Evolutionary conservation across 2,888 invertebrate genomes (phyloP), one percentile per base, ranked within the genome.

Genomic region (Watsonalla cultraria): DNA sequence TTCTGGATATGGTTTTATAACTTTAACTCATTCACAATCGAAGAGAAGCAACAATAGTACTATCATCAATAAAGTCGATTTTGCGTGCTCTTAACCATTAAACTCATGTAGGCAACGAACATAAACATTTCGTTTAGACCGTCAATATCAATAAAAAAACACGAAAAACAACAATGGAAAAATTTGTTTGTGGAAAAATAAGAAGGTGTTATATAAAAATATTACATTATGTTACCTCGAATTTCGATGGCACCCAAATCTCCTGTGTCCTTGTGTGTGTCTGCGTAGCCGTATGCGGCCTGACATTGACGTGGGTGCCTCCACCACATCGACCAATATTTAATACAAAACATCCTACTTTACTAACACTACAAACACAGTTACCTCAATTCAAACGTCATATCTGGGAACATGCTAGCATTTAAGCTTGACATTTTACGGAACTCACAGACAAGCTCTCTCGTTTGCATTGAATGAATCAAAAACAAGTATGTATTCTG

Each of bases 251-350:
- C 39, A 49, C 37, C 11, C 8, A 39, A 49, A 37, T 39, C 39
- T 15, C 39, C 39, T 37, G 14, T 39, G 37, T 37, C 37, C 14
- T 14, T 49, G 13, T 9, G 47, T 37, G 15, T 51, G 51, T 51
- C 48, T 46, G 42, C 49, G n/a, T 45, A 39, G 15, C 46, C 39
- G 49, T 49, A 49, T 49, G 46, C 47, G n/a, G 50, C 50, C 46
- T 52, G 55, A 55, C 55, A 55, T 11, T 55, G 55, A 52, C 46
- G 50, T 52, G 47, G 55, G 55, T 52, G 42, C 42, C 42, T 6
- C 2, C 42, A 42, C 42, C 11, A 42, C 5, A 42, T 8, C 42
- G 8, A 42, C 42, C 42, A 42, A 42, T 42, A 42, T 42, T 42
- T 8, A 42, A 42, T 42, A 42, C 37, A 8, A 37, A 37, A 8